phyloP scores from a whole-genome alignment of 1,140 invertebrate species.

The Conus ventricosus region DNA sequence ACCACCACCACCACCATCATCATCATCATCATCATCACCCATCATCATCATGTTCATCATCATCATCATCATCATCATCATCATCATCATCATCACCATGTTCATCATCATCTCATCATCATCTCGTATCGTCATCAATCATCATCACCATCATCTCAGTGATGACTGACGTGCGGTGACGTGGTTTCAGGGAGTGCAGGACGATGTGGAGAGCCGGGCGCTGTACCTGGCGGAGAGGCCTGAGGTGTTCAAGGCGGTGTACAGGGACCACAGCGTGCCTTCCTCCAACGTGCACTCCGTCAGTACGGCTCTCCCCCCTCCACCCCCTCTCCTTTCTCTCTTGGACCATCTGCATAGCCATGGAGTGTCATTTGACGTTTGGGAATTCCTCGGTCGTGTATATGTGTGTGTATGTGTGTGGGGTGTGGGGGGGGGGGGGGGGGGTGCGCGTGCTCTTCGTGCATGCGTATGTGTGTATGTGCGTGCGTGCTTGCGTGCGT shows the following conservation, averaged over 20 bases:
- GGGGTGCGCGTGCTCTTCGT: too few species aligned
- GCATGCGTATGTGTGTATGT: too few species aligned
- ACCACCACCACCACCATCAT: not conserved
- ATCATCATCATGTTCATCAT: not conserved
- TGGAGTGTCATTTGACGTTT: too few species aligned
- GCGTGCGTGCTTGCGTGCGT: too few species aligned
- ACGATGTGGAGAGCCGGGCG: conserved; percentile 65
- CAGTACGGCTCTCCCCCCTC: conserved; percentile 3
- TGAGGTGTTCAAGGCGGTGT: conserved; percentile 68
- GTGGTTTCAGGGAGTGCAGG: conserved; percentile 63
- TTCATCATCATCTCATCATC: not conserved
- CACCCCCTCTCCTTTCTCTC: not conserved
- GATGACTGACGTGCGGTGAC: not conserved
- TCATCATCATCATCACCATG: not conserved
- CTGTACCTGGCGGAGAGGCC: conserved; percentile 63
- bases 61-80: not conserved
- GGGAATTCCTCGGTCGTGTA: too few species aligned
- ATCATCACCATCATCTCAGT: not conserved
- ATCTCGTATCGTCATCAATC: too few species aligned
- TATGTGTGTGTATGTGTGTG: too few species aligned
- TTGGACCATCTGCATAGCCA: not conserved
- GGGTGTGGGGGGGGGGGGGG: too few species aligned
- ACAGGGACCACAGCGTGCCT: conserved; percentile 59
- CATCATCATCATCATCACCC: not conserved
- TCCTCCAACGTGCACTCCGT: conserved; percentile 63